Evolutionary conservation across 1,140 invertebrate genomes (phyloP).

Genomic region (Phymorhynchus buccinoides): DNA sequence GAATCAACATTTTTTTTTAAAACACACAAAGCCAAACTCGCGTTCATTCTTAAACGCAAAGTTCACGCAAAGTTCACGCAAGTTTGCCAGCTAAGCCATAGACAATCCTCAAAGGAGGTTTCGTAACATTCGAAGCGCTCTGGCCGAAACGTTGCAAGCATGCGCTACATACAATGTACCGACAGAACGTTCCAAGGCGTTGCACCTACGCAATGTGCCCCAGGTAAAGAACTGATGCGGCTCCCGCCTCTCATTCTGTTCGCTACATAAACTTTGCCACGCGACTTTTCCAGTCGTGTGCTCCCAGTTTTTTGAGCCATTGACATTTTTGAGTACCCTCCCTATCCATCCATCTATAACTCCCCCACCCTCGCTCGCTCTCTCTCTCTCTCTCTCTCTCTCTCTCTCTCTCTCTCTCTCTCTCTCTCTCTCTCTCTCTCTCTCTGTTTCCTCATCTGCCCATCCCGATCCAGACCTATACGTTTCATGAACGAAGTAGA

Average conservation of each 20-base stretch:
- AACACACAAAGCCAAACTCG: too few species aligned
- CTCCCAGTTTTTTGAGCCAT: not conserved
- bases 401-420: not conserved
- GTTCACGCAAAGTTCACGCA: too few species aligned
- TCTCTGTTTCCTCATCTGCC: not conserved
- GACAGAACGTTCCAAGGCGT: too few species aligned
- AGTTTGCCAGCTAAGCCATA: too few species aligned
- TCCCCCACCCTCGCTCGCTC: not conserved
- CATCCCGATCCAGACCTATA: not conserved
- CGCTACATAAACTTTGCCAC: slow-evolving; percentile 14
- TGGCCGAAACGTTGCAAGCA: too few species aligned
- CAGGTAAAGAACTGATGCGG: not conserved
- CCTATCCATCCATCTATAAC: not conserved
- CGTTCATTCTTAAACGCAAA: too few species aligned
- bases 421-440: too few species aligned
- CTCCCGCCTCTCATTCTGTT: not conserved
- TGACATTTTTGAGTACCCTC: not conserved
- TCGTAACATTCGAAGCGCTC: too few species aligned
- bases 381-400: not conserved
- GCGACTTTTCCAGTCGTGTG: slow-evolving; percentile 1
- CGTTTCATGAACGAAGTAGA: not conserved
- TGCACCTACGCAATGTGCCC: too few species aligned
- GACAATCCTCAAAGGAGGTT: too few species aligned
- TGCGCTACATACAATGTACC: too few species aligned
- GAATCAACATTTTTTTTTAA: too few species aligned